A percentile compares a stretch with the other conserved stretches of the same genome.
These are phyloP conservation scores for Gadopsis bispinosus DNA, from an alignment of 2,797 vertebrate genomes.

Conservation along the genomic window DNA sequence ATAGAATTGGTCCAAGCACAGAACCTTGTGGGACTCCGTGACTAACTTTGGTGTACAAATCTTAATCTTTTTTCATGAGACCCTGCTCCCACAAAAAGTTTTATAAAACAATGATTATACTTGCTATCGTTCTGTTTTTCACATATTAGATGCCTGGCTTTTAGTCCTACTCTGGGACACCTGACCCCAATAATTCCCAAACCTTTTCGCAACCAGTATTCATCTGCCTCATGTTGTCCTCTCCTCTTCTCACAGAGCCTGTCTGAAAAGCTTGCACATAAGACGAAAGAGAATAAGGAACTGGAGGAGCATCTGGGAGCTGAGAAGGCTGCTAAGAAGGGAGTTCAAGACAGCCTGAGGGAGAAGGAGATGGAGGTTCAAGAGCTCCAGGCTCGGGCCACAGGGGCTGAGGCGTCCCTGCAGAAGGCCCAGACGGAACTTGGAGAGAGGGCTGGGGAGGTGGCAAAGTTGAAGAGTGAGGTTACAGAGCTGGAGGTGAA, in stretches of 20 bases:
- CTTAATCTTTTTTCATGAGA: neutral
- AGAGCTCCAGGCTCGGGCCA: slow-evolving; percentile 89
- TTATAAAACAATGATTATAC: neutral
- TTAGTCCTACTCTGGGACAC: neutral
- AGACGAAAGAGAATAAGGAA: slow-evolving; percentile 88
- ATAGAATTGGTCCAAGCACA: no score
- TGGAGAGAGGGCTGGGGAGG: slow-evolving; percentile 86
- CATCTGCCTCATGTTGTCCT: slow-evolving; percentile 7
- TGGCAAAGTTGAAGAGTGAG: slow-evolving; percentile 89
- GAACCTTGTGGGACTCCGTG: no score
- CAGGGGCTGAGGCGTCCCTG: slow-evolving; percentile 86
- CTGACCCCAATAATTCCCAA: neutral
- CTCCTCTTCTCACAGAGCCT: slow-evolving; percentile 81
- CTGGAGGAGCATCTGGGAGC: slow-evolving; percentile 87
- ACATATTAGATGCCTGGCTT: neutral
- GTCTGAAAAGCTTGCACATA: slow-evolving; percentile 88
- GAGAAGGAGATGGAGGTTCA: slow-evolving; percentile 92
- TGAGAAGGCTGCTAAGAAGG: slow-evolving; percentile 88
- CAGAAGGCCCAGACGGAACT: slow-evolving; percentile 88
- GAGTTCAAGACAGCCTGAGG: slow-evolving; percentile 87
- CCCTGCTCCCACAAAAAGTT: neutral
- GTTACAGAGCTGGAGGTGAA: slow-evolving; percentile 89
- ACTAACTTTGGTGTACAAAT: no score
- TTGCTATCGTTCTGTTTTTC: neutral
- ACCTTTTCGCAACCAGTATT: neutral